Base-by-base conservation (phyloP, 1,140 invertebrate genomes). In the Hyles euphorbiae region DNA sequence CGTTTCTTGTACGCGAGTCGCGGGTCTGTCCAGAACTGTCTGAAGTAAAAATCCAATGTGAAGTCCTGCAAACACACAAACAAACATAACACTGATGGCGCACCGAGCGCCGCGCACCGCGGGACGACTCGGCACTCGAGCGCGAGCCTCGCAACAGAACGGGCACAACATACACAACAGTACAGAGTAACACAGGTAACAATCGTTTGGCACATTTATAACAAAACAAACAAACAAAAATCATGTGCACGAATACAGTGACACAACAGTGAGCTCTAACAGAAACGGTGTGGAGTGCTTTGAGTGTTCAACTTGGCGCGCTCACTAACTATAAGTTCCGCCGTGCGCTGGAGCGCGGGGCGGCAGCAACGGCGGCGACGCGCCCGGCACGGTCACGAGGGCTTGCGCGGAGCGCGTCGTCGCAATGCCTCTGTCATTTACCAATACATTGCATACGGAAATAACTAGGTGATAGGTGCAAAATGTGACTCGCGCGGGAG, bases 21-120 rank as follows among this genome's bases (percentile, higher is more conserved):
- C 67, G 96, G 96, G 90, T 99, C 98, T 81, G 95, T 97, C 98
- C 98, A 99, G 90, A 96, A 97, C 93, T 99, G 98, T 85, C 98
- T 95, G 92, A 98, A 98, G 93, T 99, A 99, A 92, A 99, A 98
- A 92, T 99, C 98, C 92, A 98, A 90, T 62, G 98, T 99, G 91
- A 98, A 99, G 92, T 99, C 98, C 97, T 98, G 89, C 56, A 70
- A 72, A 68, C 46, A 47, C 10, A 61, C 70, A 65, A 61, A 65
- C 54, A 61, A 40, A 47, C 46, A 11, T 47, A 47, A 49, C 51
- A 46, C 54, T 47, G 46, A 12, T 40, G 36, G 36, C 36, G 36
- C 36, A 40, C 36, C 36, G 36, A 5, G 36, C 36, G 36, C 36
- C 36, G 36, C 36, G 36, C 36, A 8, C 8, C 8, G 2, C 22